A percentile compares a stretch with the other conserved stretches of the same genome.
phyloP scores from a whole-genome alignment of 2,888 invertebrate genomes.

The Kuschelorhynchus macadamiae region DNA sequence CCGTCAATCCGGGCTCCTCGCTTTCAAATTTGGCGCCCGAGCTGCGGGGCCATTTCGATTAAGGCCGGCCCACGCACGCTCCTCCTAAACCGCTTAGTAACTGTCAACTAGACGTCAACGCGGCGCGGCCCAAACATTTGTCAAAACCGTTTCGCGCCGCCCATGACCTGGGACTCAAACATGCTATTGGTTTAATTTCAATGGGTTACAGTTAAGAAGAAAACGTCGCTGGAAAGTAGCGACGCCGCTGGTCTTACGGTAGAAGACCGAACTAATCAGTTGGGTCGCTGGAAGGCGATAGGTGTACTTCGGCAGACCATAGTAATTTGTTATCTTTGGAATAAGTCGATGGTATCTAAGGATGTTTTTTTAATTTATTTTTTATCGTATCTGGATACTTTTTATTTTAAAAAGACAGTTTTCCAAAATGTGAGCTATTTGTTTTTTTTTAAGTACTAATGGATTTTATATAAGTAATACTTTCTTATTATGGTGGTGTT shows the following conservation, averaged over 20 bases:
- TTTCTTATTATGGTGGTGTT: too few relatives aligned
- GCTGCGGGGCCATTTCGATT: conserved; percentile 68
- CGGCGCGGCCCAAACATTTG: conserved; percentile 68
- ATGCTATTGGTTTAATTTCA: conserved; percentile 63
- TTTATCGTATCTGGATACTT: too few relatives aligned
- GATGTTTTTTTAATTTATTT: too few relatives aligned
- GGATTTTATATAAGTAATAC: too few relatives aligned
- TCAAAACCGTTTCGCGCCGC: conserved; percentile 67
- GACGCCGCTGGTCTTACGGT: conserved; percentile 63
- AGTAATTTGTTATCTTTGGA: not conserved
- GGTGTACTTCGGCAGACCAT: conserved; percentile 51
- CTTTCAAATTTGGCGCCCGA: conserved; percentile 45
- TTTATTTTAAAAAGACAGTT: too few relatives aligned
- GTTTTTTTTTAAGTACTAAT: too few relatives aligned
- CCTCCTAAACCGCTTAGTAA: conserved; percentile 70
- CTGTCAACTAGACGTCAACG: conserved; percentile 68
- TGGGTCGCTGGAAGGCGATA: conserved; percentile 55
- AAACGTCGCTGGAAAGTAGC: conserved; percentile 64
- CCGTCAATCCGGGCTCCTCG: conserved; percentile 15
- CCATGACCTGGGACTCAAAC: conserved; percentile 61
- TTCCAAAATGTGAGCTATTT: too few relatives aligned
- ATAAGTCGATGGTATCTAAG: too few relatives aligned
- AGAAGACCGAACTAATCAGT: conserved; percentile 64
- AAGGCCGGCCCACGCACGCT: conserved; percentile 67
- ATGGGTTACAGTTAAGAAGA: conserved; percentile 56